These are phyloP conservation scores for Nycticebus coucang DNA, from an alignment of 2,113 vertebrate genomes.

Conservation along the genomic window DNA sequence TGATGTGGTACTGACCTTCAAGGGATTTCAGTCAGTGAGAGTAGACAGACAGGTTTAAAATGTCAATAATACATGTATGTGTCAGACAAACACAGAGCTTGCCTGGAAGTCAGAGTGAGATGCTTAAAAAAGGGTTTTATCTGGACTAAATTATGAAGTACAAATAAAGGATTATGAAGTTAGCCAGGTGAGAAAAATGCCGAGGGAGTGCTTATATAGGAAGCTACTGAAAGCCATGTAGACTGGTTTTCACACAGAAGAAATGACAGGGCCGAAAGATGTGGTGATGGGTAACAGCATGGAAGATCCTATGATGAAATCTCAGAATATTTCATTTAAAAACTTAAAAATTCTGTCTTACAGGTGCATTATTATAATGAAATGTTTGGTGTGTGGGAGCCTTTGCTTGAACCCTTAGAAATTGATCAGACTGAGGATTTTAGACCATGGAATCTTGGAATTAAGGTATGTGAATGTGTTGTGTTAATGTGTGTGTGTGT, in stretches of 20 bases:
- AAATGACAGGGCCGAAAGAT: background rate
- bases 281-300: background rate
- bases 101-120: background rate
- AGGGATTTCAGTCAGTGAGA: background rate
- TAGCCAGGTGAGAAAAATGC: background rate
- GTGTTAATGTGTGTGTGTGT: background rate
- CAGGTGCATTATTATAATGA: conserved; percentile 98
- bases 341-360: conserved; percentile 65
- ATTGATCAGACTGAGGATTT: conserved; percentile 92
- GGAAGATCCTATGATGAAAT: conserved; percentile 15
- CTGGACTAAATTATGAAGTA: background rate
- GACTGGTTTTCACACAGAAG: background rate
- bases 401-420: conserved; percentile 96
- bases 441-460: conserved; percentile 92
- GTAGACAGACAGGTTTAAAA: background rate
- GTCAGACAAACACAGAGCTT: background rate
- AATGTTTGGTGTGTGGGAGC: conserved; percentile 97
- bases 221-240: background rate
- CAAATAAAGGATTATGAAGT: background rate
- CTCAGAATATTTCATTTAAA: conserved; percentile 35
- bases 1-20: background rate
- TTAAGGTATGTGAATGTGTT: conserved; percentile 86
- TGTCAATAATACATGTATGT: background rate
- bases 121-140: background rate
- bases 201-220: background rate